Evolutionary conservation across 2,888 invertebrate genomes (phyloP), one percentile per base, ranked within the genome.

Genomic region (Pinctada fucata): DNA sequence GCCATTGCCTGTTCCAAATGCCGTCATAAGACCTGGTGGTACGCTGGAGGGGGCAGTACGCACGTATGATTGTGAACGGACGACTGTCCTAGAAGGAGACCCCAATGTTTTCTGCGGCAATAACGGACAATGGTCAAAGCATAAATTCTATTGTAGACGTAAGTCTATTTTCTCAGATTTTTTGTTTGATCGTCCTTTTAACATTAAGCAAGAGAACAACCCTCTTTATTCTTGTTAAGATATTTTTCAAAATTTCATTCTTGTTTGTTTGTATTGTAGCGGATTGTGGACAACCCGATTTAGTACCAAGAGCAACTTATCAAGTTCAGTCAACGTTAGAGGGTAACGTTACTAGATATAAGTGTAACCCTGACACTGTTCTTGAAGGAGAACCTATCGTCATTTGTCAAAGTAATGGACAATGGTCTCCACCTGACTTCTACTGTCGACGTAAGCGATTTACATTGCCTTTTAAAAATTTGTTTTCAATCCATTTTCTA

Each of bases 391-490:
- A 50, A 2, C 47, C 48, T 51, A 50, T 31, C 66, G 66, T 66
- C 3, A 49, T 48, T 3, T 74, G 74, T 66, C 50, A 66, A 50
- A 31, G 16, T 3, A 51, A 74, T 66, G 74, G 74, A 49, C 13
- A 65, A n/a, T 74, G 74, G 74, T 31, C 74, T 10, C 4, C 50
- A 3, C n/a, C 50, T 6, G 51, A 74, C 45, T 31, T 74, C 49
- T 74, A 74, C 45, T 74, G 74, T 31, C 65, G 74, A 66, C 74
- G 74, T 74, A 74, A 13, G 74, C 51, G 6, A 5, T 48, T 16
- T 69, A 2, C 49, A 49, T 49, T 69, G 3, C 10, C 31, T 45
- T 45, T 45, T 45, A 45, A 16, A 16, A 16, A 16, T 67, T 16
- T 45, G 67, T 58, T 58, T 58, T 58, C 58, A 58, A 58, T 58